A percentile compares a stretch with the other conserved stretches of the same genome.
Evolutionary conservation across 2,113 vertebrate species (phyloP).

Genomic region (Poeciliopsis prolifica): DNA sequence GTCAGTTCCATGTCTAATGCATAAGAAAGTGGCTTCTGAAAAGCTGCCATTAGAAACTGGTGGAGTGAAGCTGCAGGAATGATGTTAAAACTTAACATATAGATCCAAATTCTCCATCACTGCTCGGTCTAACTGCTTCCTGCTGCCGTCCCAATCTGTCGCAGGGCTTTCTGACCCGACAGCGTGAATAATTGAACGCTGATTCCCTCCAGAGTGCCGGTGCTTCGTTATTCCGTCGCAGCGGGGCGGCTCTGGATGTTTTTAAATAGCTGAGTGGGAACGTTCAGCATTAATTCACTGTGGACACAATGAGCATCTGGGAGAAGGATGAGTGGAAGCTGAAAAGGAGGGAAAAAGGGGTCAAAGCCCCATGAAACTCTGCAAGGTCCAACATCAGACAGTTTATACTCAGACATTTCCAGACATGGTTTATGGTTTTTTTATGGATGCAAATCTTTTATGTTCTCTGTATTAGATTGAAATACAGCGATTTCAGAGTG

Average conservation of each 20-base stretch:
- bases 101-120: neutral
- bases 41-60: neutral
- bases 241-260: conserved; percentile 37
- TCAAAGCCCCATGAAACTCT: neutral
- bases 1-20: too few relatives aligned
- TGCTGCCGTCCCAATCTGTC: conserved; percentile 35
- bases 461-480: neutral
- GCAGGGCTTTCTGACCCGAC: conserved; percentile 47
- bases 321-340: neutral
- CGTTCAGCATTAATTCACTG: conserved; percentile 56
- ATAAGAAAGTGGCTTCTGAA: neutral
- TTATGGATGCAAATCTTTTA: neutral
- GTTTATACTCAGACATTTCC: neutral
- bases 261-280: conserved; percentile 70
- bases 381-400: neutral
- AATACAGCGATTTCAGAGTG: too few relatives aligned
- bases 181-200: conserved; percentile 62
- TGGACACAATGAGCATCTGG: conserved; percentile 40
- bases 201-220: conserved; percentile 8
- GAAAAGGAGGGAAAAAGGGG: neutral
- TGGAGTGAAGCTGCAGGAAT: neutral
- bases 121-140: neutral
- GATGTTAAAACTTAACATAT: neutral
- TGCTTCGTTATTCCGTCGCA: conserved; percentile 47
- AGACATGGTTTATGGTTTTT: neutral